Evolutionary conservation across 2,888 invertebrate species (phyloP), one percentile per base, ranked within the genome.

Genomic region (Troglohyphantes excavatus): DNA sequence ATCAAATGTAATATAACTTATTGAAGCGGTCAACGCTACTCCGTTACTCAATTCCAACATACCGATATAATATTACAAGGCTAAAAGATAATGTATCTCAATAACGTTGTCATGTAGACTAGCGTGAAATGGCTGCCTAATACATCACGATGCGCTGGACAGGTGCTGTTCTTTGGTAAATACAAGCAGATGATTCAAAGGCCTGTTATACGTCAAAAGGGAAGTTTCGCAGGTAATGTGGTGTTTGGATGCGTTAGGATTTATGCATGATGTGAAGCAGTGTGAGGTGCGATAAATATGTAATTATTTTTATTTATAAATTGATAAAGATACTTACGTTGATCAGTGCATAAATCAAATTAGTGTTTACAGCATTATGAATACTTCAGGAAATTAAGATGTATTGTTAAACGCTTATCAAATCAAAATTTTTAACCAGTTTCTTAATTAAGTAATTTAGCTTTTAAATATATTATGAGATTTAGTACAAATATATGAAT

Each of bases 1-100:
- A 9, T 33, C 9, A 33, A 33, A 33, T 33, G 9, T 11, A 53
- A 53, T 17, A 53, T 53, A 53, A 17, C 53, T n/a, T 17, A 53
- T 53, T 7, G 17, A 65, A 70, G 23, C 26, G 33, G 19, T n/a
- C 21, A n/a, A 73, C 46, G n/a, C 46, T 61, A 17, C 21, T 17
- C 11, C 19, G 29, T 46, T 73, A 65, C 23, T 29, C 43, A 21
- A 46, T 83, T 63, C 46, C 73, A 46, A 43, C 27, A 39, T n/a
- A 29, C 46, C 2, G n/a, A 61, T 68, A 83, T 73, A 29, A 53
- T 27, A 17, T 21, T 9, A 26, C 27, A 23, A 13, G n/a, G 53
- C 23, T 82, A 72, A 73, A 46, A 63, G 43, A 73, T 73, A 73
- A 83, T 83, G 27, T 61, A 83, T 83, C 65, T 65, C 73, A 43